A percentile compares a stretch with the other conserved stretches of the same genome.
Conservation (phyloP, 2,888 invertebrate species). For the Serrognathus titanus region DNA sequence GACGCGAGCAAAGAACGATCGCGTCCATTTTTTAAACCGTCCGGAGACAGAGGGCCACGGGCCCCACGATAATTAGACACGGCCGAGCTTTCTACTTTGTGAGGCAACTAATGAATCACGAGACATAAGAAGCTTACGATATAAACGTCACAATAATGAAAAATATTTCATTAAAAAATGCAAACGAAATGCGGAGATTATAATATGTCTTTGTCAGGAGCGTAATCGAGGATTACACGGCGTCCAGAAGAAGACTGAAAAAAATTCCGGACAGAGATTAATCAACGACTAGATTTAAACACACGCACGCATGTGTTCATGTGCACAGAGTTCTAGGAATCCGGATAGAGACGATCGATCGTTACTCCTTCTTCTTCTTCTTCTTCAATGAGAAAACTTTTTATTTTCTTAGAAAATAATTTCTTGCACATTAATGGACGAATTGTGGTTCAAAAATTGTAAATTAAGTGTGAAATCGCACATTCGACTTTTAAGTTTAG, state of each 20-base stretch:
- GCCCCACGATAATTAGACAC: neutral
- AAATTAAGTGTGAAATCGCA: no score
- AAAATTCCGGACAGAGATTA: conserved; percentile 27
- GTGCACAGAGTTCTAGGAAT: no score
- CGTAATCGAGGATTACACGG: conserved; percentile 29
- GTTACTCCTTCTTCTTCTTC: no score
- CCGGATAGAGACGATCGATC: no score
- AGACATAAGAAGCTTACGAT: conserved; percentile 25
- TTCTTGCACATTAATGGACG: no score
- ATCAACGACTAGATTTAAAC: conserved; percentile 21
- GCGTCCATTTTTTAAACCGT: no score
- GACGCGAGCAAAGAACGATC: no score
- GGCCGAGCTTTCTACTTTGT: conserved; percentile 8
- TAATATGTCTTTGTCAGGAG: conserved; percentile 28
- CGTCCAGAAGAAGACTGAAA: conserved; percentile 23
- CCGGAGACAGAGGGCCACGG: no score
- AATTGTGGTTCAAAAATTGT: no score
- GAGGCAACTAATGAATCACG: conserved; percentile 19
- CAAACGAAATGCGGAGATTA: conserved; percentile 18
- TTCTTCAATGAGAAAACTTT: no score
- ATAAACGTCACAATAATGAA: conserved; percentile 26
- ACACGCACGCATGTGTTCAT: neutral
- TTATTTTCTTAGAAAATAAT: no score
- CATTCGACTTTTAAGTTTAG: no score
- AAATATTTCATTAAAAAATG: conserved; percentile 20